phyloP scores from a whole-genome alignment of 2,888 invertebrate species.

The Sepiola atlantica region DNA sequence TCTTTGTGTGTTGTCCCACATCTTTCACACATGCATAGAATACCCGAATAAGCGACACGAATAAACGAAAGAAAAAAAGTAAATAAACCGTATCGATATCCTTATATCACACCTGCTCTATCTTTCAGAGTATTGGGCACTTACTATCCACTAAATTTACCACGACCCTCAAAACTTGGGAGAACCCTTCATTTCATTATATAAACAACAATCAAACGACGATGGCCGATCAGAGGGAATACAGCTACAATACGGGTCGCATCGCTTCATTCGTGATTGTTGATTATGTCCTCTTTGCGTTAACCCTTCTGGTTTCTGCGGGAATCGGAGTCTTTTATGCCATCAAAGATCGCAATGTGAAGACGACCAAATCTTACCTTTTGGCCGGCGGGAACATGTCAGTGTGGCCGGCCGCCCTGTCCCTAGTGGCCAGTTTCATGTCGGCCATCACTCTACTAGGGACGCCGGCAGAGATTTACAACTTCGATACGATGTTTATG shows the following conservation, averaged over 20 bases:
- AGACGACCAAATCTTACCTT: constrained; percentile 67
- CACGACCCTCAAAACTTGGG: no score
- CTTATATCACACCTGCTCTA: no score
- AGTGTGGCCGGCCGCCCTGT: constrained; percentile 70
- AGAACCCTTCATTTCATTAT: no score
- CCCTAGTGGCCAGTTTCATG: constrained; percentile 74
- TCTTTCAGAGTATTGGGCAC: no score
- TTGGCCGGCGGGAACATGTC: constrained; percentile 72
- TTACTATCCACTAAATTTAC: no score
- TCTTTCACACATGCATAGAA: no score
- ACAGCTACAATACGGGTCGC: background rate
- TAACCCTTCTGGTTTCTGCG: constrained; percentile 66
- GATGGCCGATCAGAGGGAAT: background rate
- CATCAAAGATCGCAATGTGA: constrained; percentile 65
- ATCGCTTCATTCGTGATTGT: constrained; percentile 55
- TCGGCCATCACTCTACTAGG: constrained; percentile 73
- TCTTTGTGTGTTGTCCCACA: no score
- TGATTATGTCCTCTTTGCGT: constrained; percentile 70
- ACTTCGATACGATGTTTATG: constrained; percentile 70
- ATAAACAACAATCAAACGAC: background rate
- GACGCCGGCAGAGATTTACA: constrained; percentile 73
- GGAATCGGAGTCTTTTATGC: constrained; percentile 70
- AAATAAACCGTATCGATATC: no score
- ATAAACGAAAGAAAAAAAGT: no score
- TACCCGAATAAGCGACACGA: no score